Evolutionary conservation across 2,888 invertebrate genomes (phyloP), one percentile per base, ranked within the genome.

Genomic region (Acleris cristana): DNA sequence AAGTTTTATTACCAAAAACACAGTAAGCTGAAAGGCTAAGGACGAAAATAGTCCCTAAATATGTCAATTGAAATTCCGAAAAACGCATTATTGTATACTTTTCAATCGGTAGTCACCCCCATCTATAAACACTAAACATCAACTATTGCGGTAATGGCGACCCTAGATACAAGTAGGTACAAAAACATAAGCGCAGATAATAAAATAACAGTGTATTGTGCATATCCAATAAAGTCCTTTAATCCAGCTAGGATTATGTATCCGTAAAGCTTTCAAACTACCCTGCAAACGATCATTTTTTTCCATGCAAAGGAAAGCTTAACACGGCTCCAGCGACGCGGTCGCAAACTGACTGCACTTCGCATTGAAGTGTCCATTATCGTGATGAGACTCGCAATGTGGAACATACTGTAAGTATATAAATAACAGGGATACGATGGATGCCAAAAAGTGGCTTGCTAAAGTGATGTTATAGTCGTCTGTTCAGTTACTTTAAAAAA

Each of bases 321-420:
- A 64, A 72, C 72, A 69, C 73, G 73, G 73, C 74, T 44, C 48
- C 63, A 74, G 70, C 74, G 73, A 72, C 75, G 76, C 78, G 78
- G 79, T 79, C 74, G 76, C 76, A 76, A 76, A 77, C 78, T 76
- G 79, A 71, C 76, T 75, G 79, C 77, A 75, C 73, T 76, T 82
- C 81, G 79, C 74, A 83, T 82, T 83, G 82, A 80, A 84, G 76
- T 78, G 79, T 83, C 86, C 87, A 88, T 87, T 88, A 87, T 82
- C 80, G 69, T 85, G 86, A 88, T 87, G 86, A 87, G 84, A 74
- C 78, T 79, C 79, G 73, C 69, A 74, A 74, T 67, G 71, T 73
- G 79, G 75, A 75, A 74, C 76, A 78, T 77, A 78, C 48, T 48
- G 48, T n/a, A n/a, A n/a, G n/a, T 48, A 16, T 48, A 48, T 48